Evolutionary conservation across 2,888 invertebrate genomes (phyloP).

Genomic region (Agrochola litura): DNA sequence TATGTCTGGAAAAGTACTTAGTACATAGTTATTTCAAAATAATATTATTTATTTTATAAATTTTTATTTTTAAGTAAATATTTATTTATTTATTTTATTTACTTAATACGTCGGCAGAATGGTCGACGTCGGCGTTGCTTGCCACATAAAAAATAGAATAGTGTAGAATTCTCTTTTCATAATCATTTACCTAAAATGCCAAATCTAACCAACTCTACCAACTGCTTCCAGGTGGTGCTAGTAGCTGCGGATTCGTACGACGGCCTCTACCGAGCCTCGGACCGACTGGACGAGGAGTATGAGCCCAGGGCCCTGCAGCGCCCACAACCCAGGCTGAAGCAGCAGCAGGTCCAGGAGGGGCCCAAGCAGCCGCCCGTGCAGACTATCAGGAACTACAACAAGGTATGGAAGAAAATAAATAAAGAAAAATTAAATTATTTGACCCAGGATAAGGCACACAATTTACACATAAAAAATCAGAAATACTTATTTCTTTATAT

Average conservation of each 20-base stretch:
- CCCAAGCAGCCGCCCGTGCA: constrained; percentile 94
- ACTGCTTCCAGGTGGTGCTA: constrained; percentile 83
- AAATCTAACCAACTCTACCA: neutral
- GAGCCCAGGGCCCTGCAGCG: constrained; percentile 79
- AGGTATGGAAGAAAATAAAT: constrained; percentile 76
- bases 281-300: constrained; percentile 84
- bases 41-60: no score
- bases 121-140: no score
- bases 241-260: constrained; percentile 85
- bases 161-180: neutral
- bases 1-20: neutral
- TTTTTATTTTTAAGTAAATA: no score
- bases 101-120: no score
- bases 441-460: no score
- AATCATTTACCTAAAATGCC: neutral
- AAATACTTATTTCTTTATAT: no score
- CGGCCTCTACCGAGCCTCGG: constrained; percentile 82
- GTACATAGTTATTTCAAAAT: no score
- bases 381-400: constrained; percentile 95
- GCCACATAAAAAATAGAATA: no score
- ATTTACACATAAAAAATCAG: no score
- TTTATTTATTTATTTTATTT: no score
- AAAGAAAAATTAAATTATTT: no score
- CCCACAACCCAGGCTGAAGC: constrained; percentile 72
- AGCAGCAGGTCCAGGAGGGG: constrained; percentile 83